These are phyloP conservation scores for Takifugu ocellatus DNA, from an alignment of 2,797 vertebrate genomes.

Conservation along the genomic window DNA sequence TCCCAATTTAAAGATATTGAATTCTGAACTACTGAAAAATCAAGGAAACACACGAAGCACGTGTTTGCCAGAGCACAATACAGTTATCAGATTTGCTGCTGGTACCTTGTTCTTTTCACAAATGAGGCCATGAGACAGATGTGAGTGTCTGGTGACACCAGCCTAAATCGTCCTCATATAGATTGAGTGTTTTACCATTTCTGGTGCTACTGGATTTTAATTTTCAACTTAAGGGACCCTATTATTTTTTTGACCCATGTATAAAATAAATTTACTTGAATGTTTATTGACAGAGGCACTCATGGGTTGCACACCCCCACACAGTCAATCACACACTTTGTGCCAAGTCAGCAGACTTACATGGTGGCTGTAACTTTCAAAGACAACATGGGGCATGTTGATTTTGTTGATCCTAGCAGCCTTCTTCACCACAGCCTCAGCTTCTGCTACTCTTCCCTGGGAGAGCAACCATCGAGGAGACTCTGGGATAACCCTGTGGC, in stretches of 20 bases:
- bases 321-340: not conserved
- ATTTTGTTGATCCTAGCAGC: constrained; percentile 70
- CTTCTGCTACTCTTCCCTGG: constrained; percentile 61
- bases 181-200: no score
- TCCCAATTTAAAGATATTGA: not conserved
- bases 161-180: no score
- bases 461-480: constrained; percentile 73
- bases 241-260: no score
- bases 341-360: constrained; percentile 21
- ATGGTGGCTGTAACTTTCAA: constrained; percentile 10
- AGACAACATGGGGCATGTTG: constrained; percentile 53
- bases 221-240: no score
- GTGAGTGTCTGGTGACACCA: no score
- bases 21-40: not conserved
- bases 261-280: no score
- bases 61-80: no score
- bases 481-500: constrained; percentile 69
- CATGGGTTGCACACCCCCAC: not conserved
- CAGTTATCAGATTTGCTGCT: no score
- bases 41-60: no score
- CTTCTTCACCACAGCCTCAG: constrained; percentile 59
- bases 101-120: no score
- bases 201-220: no score
- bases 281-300: not conserved
- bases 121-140: no score